Percentiles rank a stretch among this genome's conserved stretches.
phyloP scores from a whole-genome alignment of 2,113 vertebrate species.

The Cynopterus brachyotis region DNA sequence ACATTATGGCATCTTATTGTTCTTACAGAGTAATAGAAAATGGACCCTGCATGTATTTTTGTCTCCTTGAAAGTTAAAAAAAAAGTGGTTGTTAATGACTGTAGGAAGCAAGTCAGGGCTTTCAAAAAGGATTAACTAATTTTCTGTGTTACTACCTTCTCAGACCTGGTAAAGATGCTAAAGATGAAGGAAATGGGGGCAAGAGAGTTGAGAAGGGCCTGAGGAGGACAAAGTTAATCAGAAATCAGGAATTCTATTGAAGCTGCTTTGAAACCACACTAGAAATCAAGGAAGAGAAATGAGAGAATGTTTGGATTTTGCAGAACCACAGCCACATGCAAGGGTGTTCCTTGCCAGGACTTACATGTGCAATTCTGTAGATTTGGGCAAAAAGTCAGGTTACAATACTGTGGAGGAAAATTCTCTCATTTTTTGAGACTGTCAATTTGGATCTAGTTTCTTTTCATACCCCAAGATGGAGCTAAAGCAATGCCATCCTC shows the following conservation, averaged over 20 bases:
- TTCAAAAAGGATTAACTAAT: not conserved
- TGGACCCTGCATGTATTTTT: not conserved
- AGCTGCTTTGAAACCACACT: conserved; percentile 13
- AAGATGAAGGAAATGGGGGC: not conserved
- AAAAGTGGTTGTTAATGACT: not conserved
- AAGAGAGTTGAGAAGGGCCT: not conserved
- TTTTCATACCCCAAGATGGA: not conserved
- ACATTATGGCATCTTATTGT: not conserved
- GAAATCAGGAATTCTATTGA: not conserved
- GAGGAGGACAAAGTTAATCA: not conserved
- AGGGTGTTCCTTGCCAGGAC: not conserved
- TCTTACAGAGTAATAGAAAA: not conserved
- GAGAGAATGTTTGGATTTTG: not conserved
- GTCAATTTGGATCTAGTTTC: not conserved
- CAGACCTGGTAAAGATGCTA: not conserved
- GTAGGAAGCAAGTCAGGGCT: not conserved
- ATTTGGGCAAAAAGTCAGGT: not conserved
- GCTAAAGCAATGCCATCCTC: not conserved
- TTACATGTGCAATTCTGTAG: not conserved
- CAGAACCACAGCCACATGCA: not conserved
- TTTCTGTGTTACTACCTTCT: not conserved
- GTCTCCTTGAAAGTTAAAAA: not conserved
- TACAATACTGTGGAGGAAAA: not conserved
- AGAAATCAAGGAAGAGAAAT: conserved; percentile 30
- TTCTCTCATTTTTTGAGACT: conserved; percentile 36